Evolutionary conservation across 2,888 invertebrate species (phyloP).

Genomic region (Busseola fusca): DNA sequence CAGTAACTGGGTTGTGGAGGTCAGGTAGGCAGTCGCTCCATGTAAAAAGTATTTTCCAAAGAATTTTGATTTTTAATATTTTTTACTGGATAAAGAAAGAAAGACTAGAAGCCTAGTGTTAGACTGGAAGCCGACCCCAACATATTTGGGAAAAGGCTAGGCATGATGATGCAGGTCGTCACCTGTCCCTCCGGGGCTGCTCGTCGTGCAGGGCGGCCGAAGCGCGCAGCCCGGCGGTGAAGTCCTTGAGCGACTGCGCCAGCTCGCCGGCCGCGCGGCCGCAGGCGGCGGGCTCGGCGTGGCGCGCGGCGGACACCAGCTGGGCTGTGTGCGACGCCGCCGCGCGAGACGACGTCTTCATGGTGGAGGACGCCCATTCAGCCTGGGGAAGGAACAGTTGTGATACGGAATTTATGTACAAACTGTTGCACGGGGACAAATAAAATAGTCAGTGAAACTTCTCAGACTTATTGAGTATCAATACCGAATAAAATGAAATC

Average conservation of each 20-base stretch:
- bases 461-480: neutral
- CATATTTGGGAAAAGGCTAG: no score
- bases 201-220: slow-evolving; percentile 92
- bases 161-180: no score
- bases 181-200: slow-evolving; percentile 68
- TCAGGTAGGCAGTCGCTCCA: no score
- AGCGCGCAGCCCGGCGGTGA: slow-evolving; percentile 93
- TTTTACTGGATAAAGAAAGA: no score
- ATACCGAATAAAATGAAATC: no score
- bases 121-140: no score
- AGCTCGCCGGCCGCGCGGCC: slow-evolving; percentile 94
- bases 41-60: no score
- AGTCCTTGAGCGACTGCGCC: slow-evolving; percentile 91
- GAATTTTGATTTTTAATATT: no score
- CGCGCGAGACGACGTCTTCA: slow-evolving; percentile 90
- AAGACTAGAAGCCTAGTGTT: no score
- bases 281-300: slow-evolving; percentile 93
- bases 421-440: neutral
- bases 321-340: slow-evolving; percentile 96
- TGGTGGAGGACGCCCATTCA: slow-evolving; percentile 85
- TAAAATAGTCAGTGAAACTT: neutral
- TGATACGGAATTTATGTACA: no score
- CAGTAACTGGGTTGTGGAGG: no score
- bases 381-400: slow-evolving; percentile 66
- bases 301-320: slow-evolving; percentile 95